A percentile compares a stretch with the other conserved stretches of the same genome.
These are phyloP conservation scores for Oscheius sp. DNA, from an alignment of 2,888 invertebrate genomes.

Conservation along the genomic window DNA sequence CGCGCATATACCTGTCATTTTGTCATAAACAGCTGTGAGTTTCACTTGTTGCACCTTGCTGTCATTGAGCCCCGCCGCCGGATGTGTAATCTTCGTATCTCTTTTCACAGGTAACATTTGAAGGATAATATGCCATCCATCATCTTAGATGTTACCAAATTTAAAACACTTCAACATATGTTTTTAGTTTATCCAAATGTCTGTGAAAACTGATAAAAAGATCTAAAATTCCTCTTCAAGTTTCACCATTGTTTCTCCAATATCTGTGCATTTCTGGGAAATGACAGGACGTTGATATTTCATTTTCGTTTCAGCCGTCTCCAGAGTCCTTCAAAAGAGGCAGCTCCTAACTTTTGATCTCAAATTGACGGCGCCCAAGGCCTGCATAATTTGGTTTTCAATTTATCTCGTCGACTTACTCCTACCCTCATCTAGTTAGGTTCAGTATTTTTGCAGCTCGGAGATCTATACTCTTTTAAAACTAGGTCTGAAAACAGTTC, in stretches of 20 bases:
- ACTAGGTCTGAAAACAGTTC: background rate
- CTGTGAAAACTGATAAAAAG: background rate
- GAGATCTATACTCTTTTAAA: background rate
- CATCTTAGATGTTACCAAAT: background rate
- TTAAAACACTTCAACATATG: background rate
- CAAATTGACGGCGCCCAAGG: conserved; percentile 15
- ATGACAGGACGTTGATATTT: background rate
- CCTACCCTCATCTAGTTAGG: conserved; percentile 8
- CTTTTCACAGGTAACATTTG: conserved; percentile 34
- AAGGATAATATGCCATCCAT: conserved; percentile 27
- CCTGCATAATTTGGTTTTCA: conserved; percentile 29
- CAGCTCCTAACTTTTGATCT: conserved; percentile 29
- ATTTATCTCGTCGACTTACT: conserved; percentile 26
- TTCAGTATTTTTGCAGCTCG: background rate
- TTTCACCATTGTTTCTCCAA: background rate
- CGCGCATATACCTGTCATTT: background rate
- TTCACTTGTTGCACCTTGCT: conserved; percentile 38
- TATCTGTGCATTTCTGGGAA: background rate
- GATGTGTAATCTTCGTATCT: conserved; percentile 39
- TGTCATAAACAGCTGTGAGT: conserved; percentile 34
- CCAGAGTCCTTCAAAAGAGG: background rate
- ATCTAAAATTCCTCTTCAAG: background rate
- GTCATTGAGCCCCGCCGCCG: conserved; percentile 34
- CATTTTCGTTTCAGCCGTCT: background rate
- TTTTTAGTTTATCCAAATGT: background rate